A percentile compares a stretch with the other conserved stretches of the same genome.
phyloP scores from a whole-genome alignment of 2,888 invertebrate species.

The Trichopria drosophilae region DNA sequence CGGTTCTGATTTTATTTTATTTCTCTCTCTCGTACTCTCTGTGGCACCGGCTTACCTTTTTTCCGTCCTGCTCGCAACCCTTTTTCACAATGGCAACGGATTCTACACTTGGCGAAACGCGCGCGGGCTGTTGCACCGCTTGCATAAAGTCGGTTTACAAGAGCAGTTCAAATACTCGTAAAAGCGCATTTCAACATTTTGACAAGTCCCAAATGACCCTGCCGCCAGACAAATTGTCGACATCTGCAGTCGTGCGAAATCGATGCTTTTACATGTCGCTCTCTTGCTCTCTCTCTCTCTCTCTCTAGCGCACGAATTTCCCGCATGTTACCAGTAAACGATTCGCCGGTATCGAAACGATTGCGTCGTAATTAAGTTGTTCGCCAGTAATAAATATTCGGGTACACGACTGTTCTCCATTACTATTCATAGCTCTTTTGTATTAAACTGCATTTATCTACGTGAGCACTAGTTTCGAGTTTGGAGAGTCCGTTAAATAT shows the following conservation, averaged over 20 bases:
- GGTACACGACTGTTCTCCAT: no score
- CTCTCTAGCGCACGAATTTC: no score
- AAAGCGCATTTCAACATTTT: constrained; percentile 33
- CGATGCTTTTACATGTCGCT: no score
- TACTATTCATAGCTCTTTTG: no score
- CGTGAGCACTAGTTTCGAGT: no score
- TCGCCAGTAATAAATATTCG: no score
- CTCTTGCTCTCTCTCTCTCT: no score
- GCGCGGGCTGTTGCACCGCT: constrained; percentile 7
- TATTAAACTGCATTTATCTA: no score
- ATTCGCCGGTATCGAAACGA: no score
- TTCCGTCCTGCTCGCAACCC: constrained; percentile 35
- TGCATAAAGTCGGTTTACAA: constrained; percentile 22
- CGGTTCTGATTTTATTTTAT: constrained; percentile 58
- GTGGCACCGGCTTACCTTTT: constrained; percentile 27
- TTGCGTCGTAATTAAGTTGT: no score
- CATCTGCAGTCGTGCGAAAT: constrained; percentile 28
- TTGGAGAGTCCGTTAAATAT: no score
- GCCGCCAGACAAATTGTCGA: constrained; percentile 25
- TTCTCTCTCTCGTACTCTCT: constrained; percentile 44
- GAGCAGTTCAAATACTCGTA: constrained; percentile 34
- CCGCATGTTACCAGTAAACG: no score
- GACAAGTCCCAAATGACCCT: constrained; percentile 31
- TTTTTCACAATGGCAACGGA: constrained; percentile 39
- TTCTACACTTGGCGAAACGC: neutral